A percentile compares a stretch with the other conserved stretches of the same genome.
Evolutionary conservation across 2,797 vertebrate species (phyloP).

Genomic region (Sebastes oblongus): DNA sequence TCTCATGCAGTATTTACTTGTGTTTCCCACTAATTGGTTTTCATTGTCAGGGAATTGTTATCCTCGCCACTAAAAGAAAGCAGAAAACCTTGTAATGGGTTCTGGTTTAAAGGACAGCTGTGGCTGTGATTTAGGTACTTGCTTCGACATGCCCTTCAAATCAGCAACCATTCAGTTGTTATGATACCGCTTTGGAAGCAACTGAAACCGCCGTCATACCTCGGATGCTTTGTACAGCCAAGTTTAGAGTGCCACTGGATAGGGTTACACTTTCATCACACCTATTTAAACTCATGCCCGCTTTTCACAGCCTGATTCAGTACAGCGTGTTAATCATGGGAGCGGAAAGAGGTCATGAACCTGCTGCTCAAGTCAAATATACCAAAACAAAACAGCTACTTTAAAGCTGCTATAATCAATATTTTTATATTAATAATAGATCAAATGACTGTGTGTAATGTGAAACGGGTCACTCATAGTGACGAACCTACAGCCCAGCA

Average conservation of each 20-base stretch:
- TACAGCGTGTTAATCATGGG: conserved; percentile 52
- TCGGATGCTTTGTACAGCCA: conserved; percentile 43
- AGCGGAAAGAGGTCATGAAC: conserved; percentile 46
- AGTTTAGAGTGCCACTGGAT: conserved; percentile 56
- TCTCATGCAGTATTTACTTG: conserved; percentile 77
- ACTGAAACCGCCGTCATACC: conserved; percentile 48
- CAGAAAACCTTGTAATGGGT: conserved; percentile 56
- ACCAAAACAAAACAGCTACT: conserved; percentile 11
- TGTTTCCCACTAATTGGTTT: conserved; percentile 77
- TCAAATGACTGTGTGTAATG: not conserved
- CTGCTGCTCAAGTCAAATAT: conserved; percentile 34
- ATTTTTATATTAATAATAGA: not conserved
- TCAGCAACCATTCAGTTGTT: conserved; percentile 60
- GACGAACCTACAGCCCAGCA: not conserved
- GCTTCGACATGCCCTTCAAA: conserved; percentile 65
- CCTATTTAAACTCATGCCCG: conserved; percentile 67
- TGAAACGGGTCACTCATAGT: not conserved
- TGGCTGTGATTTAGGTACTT: conserved; percentile 58
- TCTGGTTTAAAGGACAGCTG: conserved; percentile 71
- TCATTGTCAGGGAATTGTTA: conserved; percentile 75
- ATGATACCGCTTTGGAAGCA: conserved; percentile 51
- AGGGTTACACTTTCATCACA: conserved; percentile 68
- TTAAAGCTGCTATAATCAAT: not conserved
- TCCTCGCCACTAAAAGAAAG: conserved; percentile 60
- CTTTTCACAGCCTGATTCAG: conserved; percentile 55